Base-by-base conservation (phyloP, 2,113 vertebrate genomes). In the Brienomyrus longianalis region DNA sequence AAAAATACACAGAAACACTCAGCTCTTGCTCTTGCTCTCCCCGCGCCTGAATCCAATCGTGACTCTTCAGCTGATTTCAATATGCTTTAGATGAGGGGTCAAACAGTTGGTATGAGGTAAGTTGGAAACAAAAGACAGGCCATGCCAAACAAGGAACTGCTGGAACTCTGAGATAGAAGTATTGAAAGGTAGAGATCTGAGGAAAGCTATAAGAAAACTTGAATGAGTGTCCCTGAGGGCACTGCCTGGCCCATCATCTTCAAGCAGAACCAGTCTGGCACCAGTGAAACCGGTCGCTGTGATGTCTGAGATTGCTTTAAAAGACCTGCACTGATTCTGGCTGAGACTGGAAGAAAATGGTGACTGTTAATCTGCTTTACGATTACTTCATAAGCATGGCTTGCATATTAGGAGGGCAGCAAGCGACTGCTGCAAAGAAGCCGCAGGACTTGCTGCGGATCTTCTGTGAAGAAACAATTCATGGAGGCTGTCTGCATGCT, bases 231-330 rank as follows among this genome's bases (percentile, higher is more conserved):
- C 83, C 39, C 83, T 84, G 74, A 6, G 70, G 74, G 74, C 74
- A 43, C 74, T 19, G 74, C 74, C 35, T 43, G 74, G 74, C 11
- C 31, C 74, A 80, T 43, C 74, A 80, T 80, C 74, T 39, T 19
- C 74, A 80, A 43, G 74, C 70, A 39, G 31, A 15, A 39, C 31
- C 13, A 43, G 31, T 80, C 74, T 80, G 35, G 31, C 74, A 80
- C 13, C 3, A 43, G 21, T 9, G 11, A 23, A 19, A 45, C 19
- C 9, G 21, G 3, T 48, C 45, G 0, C 10, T n/a, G 83, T 84
- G 45, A 84, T 45, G 45, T 21, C 19, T 84, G 39, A 84, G 83
- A 84, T 84, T 84, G 11, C 83, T 84, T 84, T 84, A 84, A 84
- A 84, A 84, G 83, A 11, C 45, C 83, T 47, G 45, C 83, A 23